These are phyloP conservation scores for Hucho hucho DNA, from an alignment of 2,113 vertebrate species.

Conservation along the genomic window DNA sequence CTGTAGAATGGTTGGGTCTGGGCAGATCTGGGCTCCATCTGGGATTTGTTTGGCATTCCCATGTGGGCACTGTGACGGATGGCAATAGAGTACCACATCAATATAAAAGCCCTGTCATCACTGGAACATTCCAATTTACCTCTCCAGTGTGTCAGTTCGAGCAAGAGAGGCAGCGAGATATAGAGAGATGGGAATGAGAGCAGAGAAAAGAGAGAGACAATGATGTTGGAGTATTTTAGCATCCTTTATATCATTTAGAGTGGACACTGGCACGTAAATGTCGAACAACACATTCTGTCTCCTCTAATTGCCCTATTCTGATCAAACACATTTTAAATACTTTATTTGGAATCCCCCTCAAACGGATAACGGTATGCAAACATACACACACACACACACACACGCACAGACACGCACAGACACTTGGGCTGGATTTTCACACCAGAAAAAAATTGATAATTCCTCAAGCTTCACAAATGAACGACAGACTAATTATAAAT, in stretches of 20 bases:
- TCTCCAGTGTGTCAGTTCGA: constrained; percentile 45
- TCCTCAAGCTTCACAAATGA: constrained; percentile 46
- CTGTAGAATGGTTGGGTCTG: no score
- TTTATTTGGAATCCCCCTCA: not conserved
- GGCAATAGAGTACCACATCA: constrained; percentile 59
- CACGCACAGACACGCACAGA: not conserved
- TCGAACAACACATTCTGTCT: constrained; percentile 33
- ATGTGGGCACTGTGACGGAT: constrained; percentile 51
- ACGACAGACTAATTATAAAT: constrained; percentile 55
- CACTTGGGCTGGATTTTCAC: not conserved
- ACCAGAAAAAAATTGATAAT: constrained; percentile 37
- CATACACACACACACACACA: constrained; percentile 6
- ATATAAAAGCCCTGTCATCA: constrained; percentile 59
- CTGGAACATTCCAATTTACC: constrained; percentile 60
- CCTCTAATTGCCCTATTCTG: constrained; percentile 29
- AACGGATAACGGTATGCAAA: not conserved
- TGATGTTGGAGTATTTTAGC: constrained; percentile 27
- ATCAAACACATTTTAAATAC: not conserved
- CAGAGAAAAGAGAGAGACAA: constrained; percentile 18
- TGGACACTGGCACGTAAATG: constrained; percentile 45
- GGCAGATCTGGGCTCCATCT: no score
- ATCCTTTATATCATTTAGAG: constrained; percentile 39
- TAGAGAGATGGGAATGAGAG: not conserved
- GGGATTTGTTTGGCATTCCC: constrained; percentile 1
- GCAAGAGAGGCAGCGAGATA: constrained; percentile 20